A percentile compares a stretch with the other conserved stretches of the same genome.
phyloP scores from a whole-genome alignment of 2,888 invertebrate genomes.

The Drosophila limbata region DNA sequence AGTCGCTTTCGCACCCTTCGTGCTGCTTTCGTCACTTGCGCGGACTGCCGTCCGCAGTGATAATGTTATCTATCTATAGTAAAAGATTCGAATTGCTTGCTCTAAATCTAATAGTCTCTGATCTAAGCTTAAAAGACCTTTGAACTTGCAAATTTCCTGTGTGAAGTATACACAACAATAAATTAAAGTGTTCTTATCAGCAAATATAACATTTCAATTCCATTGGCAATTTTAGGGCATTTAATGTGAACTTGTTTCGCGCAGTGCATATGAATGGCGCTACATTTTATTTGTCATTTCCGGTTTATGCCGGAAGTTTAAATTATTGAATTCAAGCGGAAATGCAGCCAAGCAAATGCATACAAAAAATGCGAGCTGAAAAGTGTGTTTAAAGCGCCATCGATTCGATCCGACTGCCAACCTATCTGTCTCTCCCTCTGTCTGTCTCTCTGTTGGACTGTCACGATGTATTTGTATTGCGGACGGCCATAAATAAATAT shows the following conservation, averaged over 20 bases:
- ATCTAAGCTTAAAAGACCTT: neutral
- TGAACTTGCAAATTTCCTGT: too few species aligned
- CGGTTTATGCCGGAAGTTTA: slow-evolving; percentile 75
- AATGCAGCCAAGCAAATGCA: slow-evolving; percentile 61
- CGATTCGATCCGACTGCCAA: slow-evolving; percentile 15
- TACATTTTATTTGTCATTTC: slow-evolving; percentile 78
- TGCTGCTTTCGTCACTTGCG: too few species aligned
- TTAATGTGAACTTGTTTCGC: slow-evolving; percentile 13
- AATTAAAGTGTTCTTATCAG: neutral
- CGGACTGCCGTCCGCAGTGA: too few species aligned
- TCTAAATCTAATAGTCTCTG: too few species aligned
- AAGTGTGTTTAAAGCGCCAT: slow-evolving; percentile 55
- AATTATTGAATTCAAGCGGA: slow-evolving; percentile 77
- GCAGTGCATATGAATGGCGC: slow-evolving; percentile 55
- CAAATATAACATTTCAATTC: neutral
- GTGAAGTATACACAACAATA: neutral
- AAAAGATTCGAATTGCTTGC: too few species aligned
- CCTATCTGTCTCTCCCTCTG: slow-evolving; percentile 19
- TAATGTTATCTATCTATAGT: too few species aligned
- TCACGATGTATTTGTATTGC: slow-evolving; percentile 45
- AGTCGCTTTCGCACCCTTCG: too few species aligned
- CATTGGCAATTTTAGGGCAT: neutral
- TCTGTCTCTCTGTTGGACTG: slow-evolving; percentile 21
- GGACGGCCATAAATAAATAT: slow-evolving; percentile 71
- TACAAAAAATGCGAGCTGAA: slow-evolving; percentile 47